Evolutionary conservation across 2,113 vertebrate genomes (phyloP).

Genomic region (Desmodus rotundus): DNA sequence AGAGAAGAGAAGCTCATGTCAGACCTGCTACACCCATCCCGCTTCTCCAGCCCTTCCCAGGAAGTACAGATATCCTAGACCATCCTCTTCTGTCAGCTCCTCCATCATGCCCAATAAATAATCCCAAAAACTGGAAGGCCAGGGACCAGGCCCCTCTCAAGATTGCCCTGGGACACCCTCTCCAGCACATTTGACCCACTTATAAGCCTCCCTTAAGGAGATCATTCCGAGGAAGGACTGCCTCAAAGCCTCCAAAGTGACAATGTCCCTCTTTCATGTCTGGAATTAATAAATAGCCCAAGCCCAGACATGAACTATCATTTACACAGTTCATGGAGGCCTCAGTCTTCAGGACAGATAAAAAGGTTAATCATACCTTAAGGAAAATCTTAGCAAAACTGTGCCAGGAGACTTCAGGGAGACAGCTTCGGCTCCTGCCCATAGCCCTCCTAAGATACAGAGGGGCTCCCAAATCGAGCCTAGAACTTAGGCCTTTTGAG

Average conservation of each 20-base stretch:
- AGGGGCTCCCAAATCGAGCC: background rate
- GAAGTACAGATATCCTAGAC: background rate
- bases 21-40: rapidly evolving
- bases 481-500: background rate
- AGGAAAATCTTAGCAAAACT: background rate
- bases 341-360: background rate
- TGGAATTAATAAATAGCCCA: background rate
- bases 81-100: too few species aligned
- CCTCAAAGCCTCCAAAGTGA: background rate
- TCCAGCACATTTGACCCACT: background rate
- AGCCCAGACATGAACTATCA: background rate
- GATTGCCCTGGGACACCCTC: background rate
- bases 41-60: too few species aligned
- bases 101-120: background rate
- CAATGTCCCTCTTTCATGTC: background rate
- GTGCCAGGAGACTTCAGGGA: background rate
- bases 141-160: background rate
- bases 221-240: background rate
- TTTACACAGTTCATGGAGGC: background rate
- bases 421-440: background rate
- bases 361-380: background rate
- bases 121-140: background rate
- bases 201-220: background rate
- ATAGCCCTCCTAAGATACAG: background rate
- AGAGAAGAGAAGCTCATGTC: background rate